Conservation (phyloP, 1,140 invertebrate species). For the Drosophila ercepeae region DNA sequence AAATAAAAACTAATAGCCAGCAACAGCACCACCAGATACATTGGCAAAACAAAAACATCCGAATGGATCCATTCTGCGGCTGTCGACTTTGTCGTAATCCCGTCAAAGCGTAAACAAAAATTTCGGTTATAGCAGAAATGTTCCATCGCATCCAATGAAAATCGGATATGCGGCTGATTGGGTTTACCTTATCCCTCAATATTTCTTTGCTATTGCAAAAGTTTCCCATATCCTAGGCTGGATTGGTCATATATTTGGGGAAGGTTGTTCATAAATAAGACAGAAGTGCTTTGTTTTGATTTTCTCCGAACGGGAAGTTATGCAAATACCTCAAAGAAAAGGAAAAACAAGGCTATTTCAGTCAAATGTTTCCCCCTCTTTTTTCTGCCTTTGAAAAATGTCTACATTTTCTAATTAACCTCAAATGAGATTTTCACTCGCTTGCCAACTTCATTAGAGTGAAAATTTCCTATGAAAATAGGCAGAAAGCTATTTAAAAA, state of each 20-base stretch:
- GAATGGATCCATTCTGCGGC: slow-evolving; percentile 39
- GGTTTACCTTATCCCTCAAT: slow-evolving; percentile 14
- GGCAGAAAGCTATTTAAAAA: slow-evolving; percentile 41
- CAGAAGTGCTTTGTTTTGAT: slow-evolving; percentile 47
- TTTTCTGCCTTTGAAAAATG: neutral
- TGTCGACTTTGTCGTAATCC: slow-evolving; percentile 70
- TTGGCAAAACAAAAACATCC: slow-evolving; percentile 6
- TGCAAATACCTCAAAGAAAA: slow-evolving; percentile 25
- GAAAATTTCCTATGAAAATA: slow-evolving; percentile 6
- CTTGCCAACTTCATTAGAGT: slow-evolving; percentile 20
- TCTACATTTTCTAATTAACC: slow-evolving; percentile 2
- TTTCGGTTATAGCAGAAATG: slow-evolving; percentile 36
- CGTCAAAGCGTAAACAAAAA: slow-evolving; percentile 83
- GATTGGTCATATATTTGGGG: slow-evolving; percentile 20
- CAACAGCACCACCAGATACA: slow-evolving; percentile 23
- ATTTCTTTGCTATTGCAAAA: slow-evolving; percentile 5
- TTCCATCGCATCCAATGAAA: slow-evolving; percentile 26
- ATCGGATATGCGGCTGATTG: slow-evolving; percentile 47
- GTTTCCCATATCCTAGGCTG: slow-evolving; percentile 2
- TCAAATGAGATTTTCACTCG: neutral
- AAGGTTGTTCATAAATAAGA: slow-evolving; percentile 38
- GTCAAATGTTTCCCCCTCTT: neutral
- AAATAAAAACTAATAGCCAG: slow-evolving; percentile 76
- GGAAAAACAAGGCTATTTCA: neutral
- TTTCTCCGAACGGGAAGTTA: slow-evolving; percentile 11